Evolutionary conservation across 2,113 vertebrate genomes (phyloP), one percentile per base, ranked within the genome.

Genomic region (Megaceryle maxima): DNA sequence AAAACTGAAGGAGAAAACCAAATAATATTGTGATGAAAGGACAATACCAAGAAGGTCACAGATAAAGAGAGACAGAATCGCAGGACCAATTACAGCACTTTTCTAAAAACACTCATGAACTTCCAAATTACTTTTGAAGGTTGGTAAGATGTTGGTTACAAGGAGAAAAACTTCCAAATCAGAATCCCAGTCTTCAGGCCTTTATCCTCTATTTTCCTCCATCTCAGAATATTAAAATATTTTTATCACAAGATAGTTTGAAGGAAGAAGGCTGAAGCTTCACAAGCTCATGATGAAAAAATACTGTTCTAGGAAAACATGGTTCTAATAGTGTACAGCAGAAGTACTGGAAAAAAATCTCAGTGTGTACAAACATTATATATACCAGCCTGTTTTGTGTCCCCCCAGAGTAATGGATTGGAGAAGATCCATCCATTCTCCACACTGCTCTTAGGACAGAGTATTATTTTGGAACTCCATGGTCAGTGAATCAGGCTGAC

Each of bases 1-100:
- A 72, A 98, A 98, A 94, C 99, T 99, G 96, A 44, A 94, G 80
- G 44, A 91, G 62, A 93, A 94, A 15, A 46, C 48, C 94, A 31
- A 74, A 19, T 31, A 1, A 35, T 78, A 60, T 48, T 13, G 18
- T 35, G 51, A 41, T 78, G 68, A 78, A 69, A 83, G 25, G 5
- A 70, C n/a, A 93, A 70, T 59, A 39, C 5, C 35, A 46, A 73
- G 50, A 76, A 74, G 13, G 55, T 29, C 28, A n/a, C 50, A 90
- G 37, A 72, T 68, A 91, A 87, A 86, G 69, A 82, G 11, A 80
- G 20, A 66, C 37, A 78, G 29, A 74, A 92, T 83, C 51, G 46
- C 31, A 59, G 25, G 64, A 67, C 3, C 28, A 55, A 73, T 74
- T 80, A 74, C 21, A 77, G 21, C 31, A 67, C 8, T 17, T 75